Evolutionary conservation across 2,797 vertebrate genomes (phyloP), one percentile per base, ranked within the genome.

Genomic region (Scolopax bukidnonensis): DNA sequence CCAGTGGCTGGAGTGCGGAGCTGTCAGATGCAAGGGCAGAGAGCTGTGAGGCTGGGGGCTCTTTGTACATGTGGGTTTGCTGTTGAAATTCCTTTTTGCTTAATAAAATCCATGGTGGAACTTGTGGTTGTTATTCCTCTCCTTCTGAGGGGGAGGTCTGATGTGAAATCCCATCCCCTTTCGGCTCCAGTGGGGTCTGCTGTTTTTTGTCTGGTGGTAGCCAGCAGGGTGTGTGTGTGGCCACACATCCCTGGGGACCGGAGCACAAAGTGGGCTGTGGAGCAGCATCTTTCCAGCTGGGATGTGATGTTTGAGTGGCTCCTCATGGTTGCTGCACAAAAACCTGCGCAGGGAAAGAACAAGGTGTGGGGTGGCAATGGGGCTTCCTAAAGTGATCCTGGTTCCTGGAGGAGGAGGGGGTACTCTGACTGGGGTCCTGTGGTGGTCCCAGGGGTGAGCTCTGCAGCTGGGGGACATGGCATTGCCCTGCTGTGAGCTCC

Each of bases 91-190:
- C 53, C 27, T 84, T 86, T 43, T 84, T 64, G 38, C 60, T 83
- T 75, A 95, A 90, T 95, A 97, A 96, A 97, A 84, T 79, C 56
- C 63, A 38, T 0, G 1, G 13, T 78, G 61, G 57, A 73, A 47
- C 61, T 54, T 45, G 78, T 63, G n/a, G 54, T 64, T 93, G 0
- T 79, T 60, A 36, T 12, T 27, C 27, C 5, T 82, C 47, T 79
- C 24, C 45, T 82, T 92, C 61, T 5, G 21, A 77, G 16, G 27
- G 33, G 24, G 27, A 48, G 14, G 33, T 64, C 25, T 56, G 57
- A 24, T 23, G 6, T 84, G 77, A 70, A 83, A 41, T 41, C 20
- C 80, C 53, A n/a, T 4, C 14, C n/a, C 10, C n/a, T 53, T 69
- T 68, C 2, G 0, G 18, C 45, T 57, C 23, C 73, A 16, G 30